These are phyloP conservation scores for Napeogenes sylphis DNA, from an alignment of 2,888 invertebrate genomes.

Conservation along the genomic window DNA sequence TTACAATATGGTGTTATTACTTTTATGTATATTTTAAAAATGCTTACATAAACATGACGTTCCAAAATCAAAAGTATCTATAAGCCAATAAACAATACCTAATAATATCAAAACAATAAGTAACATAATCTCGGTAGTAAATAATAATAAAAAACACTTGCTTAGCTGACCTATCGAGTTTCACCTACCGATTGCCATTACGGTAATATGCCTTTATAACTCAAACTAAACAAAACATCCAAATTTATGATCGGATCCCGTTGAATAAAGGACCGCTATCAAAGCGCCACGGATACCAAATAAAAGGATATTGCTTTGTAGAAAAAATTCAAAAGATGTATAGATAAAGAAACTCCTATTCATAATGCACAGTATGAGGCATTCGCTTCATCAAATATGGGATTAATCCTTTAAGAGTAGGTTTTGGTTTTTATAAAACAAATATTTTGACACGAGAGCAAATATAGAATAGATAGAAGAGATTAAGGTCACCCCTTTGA, in stretches of 20 bases:
- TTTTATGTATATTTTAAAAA: background rate
- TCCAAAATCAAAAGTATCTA: background rate
- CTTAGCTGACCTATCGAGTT: constrained; percentile 65
- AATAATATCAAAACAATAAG: constrained; percentile 28
- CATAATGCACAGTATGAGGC: constrained; percentile 59
- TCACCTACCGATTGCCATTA: constrained; percentile 76
- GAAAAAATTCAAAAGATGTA: constrained; percentile 57
- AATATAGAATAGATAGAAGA: constrained; percentile 53
- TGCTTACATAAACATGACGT: background rate
- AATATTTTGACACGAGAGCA: constrained; percentile 71
- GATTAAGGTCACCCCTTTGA: constrained; percentile 52
- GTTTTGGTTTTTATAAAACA: constrained; percentile 57
- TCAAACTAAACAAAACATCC: constrained; percentile 72
- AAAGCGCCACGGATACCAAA: constrained; percentile 69
- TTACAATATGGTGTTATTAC: constrained; percentile 2
- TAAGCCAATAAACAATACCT: constrained; percentile 1
- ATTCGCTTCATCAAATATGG: constrained; percentile 74
- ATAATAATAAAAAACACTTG: constrained; percentile 63
- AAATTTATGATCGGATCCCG: constrained; percentile 71
- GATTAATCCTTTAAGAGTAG: constrained; percentile 64
- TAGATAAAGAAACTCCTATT: constrained; percentile 69
- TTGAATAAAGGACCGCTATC: constrained; percentile 73
- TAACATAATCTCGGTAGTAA: constrained; percentile 46
- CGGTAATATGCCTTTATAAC: constrained; percentile 73
- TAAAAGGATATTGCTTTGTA: constrained; percentile 53